Evolutionary conservation across 2,113 vertebrate genomes (phyloP).

Genomic region (Otocyon megalotis): DNA sequence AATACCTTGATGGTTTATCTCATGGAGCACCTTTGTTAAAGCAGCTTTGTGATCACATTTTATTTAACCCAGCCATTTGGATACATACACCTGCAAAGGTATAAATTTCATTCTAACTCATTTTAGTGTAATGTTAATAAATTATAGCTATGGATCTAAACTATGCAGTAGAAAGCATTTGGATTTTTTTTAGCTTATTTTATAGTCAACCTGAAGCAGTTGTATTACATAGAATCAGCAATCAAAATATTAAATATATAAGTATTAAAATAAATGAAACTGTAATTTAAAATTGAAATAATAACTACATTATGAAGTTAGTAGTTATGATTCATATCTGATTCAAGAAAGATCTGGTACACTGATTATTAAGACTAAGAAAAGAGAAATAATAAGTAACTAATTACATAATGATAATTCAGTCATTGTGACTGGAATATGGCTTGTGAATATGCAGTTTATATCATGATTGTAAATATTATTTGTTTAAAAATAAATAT

Average conservation of each 20-base stretch:
- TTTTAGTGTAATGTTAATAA: neutral
- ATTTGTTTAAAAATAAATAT: neutral
- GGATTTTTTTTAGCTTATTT: neutral
- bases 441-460: constrained; percentile 14
- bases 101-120: neutral
- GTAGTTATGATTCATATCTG: neutral
- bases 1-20: constrained; percentile 98
- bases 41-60: constrained; percentile 98
- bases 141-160: neutral
- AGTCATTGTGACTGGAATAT: neutral
- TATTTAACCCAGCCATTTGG: constrained; percentile 99
- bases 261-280: constrained; percentile 33
- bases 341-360: neutral
- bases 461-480: neutral
- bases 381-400: neutral
- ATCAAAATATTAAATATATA: neutral
- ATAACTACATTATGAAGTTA: neutral
- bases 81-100: constrained; percentile 99
- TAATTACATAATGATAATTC: neutral
- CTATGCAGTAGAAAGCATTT: neutral
- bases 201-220: neutral
- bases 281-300: neutral
- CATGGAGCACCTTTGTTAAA: constrained; percentile 98
- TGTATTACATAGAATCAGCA: neutral
- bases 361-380: neutral